Evolutionary conservation across 1,140 invertebrate genomes (phyloP).

Genomic region (Rhyzopertha dominica): DNA sequence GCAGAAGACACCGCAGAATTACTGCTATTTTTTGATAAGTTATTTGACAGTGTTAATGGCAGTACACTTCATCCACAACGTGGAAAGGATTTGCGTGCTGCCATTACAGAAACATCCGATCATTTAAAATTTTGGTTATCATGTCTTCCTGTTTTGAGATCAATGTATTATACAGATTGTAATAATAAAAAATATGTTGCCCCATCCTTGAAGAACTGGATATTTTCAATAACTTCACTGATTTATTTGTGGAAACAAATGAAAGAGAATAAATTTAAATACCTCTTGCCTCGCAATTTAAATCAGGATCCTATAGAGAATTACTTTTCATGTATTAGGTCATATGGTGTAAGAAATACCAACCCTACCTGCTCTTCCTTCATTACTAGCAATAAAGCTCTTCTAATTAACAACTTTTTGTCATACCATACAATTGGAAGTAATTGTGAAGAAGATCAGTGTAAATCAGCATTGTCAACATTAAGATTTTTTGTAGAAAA

Average conservation of each 20-base stretch:
- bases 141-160: conserved; percentile 6
- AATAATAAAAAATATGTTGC: no score
- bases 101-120: conserved; percentile 13
- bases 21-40: conserved; percentile 17
- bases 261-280: conserved; percentile 8
- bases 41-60: conserved; percentile 17
- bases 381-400: conserved; percentile 9
- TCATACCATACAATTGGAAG: conserved; percentile 10
- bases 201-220: no score
- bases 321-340: conserved; percentile 13
- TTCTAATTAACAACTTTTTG: conserved; percentile 15
- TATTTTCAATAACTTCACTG: conserved; percentile 4
- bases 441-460: conserved; percentile 20
- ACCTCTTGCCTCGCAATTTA: conserved; percentile 11
- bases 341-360: conserved; percentile 10
- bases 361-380: conserved; percentile 18
- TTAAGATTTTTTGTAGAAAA: no score
- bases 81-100: conserved; percentile 12
- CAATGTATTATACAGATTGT: no score
- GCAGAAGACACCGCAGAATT: conserved; percentile 19
- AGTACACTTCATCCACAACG: neutral
- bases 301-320: conserved; percentile 20
- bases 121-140: conserved; percentile 14
- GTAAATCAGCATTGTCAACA: no score
- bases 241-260: conserved; percentile 10